Conservation (phyloP, 2,113 vertebrate species). For the Strix uralensis region DNA sequence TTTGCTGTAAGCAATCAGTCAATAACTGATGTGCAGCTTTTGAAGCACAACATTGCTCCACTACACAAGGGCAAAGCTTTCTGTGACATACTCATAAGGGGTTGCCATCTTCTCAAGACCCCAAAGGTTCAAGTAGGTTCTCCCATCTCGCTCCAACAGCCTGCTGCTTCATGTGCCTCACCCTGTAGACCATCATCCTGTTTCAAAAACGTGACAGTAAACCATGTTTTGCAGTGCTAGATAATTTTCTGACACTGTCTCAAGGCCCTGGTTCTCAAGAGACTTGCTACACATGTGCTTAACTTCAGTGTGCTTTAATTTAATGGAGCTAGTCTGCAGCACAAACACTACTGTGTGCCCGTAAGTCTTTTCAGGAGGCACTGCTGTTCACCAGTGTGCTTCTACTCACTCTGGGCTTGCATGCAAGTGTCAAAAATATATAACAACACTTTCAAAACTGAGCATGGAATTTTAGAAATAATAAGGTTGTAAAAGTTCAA, state of each 20-base stretch:
- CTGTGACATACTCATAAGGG: rapidly evolving
- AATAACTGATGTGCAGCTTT: background rate
- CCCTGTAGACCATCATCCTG: background rate
- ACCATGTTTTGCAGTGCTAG: background rate
- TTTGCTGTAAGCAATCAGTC: background rate
- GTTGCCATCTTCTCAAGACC: background rate
- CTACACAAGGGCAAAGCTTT: background rate
- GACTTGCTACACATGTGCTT: rapidly evolving
- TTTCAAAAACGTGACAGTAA: background rate
- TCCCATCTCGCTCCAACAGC: background rate
- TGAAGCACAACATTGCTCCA: background rate
- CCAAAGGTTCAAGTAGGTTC: background rate
- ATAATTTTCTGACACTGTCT: background rate
- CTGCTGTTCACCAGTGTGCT: background rate
- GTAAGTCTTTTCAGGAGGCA: background rate
- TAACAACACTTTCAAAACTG: background rate
- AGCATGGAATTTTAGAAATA: background rate
- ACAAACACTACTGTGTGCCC: rapidly evolving
- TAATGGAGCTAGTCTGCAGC: background rate
- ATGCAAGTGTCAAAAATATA: background rate
- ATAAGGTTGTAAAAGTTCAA: background rate
- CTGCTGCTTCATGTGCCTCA: background rate
- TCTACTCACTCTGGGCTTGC: background rate
- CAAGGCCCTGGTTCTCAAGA: background rate
- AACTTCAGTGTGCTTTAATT: background rate